Evolutionary conservation across 2,888 invertebrate genomes (phyloP).

Genomic region (Cenopis cana): DNA sequence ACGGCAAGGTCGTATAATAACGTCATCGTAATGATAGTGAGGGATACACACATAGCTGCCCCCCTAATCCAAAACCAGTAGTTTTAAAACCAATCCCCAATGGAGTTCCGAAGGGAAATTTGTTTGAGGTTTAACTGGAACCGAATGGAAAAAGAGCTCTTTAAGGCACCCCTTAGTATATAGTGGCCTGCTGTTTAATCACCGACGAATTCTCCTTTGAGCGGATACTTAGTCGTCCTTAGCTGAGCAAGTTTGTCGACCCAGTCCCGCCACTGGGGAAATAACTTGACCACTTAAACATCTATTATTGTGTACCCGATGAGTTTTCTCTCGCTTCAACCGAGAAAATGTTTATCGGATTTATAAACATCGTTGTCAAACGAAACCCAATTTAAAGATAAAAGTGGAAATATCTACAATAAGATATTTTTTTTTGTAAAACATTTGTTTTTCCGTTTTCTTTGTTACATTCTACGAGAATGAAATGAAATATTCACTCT

Average conservation of each 20-base stretch:
- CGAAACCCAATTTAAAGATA: constrained; percentile 11
- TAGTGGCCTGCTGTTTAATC: constrained; percentile 58
- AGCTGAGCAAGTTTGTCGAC: constrained; percentile 54
- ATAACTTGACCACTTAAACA: constrained; percentile 58
- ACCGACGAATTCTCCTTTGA: constrained; percentile 56
- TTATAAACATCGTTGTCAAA: not conserved
- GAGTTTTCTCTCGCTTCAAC: constrained; percentile 47
- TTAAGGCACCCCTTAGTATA: constrained; percentile 34
- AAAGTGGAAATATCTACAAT: not conserved
- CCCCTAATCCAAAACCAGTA: not conserved
- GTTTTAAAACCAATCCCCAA: constrained; percentile 8
- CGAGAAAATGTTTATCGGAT: constrained; percentile 31
- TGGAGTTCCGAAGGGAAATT: constrained; percentile 8
- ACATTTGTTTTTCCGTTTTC: no score
- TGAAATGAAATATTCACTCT: no score
- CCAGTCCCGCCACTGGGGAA: constrained; percentile 60
- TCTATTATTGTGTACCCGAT: constrained; percentile 54
- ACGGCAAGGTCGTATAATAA: no score
- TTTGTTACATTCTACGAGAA: no score
- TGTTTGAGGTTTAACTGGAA: constrained; percentile 33
- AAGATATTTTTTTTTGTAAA: not conserved
- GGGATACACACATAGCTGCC: not conserved
- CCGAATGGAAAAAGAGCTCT: constrained; percentile 37
- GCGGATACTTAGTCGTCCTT: constrained; percentile 48
- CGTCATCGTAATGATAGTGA: no score